These are phyloP conservation scores for Cataglyphis hispanica DNA, from an alignment of 1,140 invertebrate genomes.

Conservation along the genomic window DNA sequence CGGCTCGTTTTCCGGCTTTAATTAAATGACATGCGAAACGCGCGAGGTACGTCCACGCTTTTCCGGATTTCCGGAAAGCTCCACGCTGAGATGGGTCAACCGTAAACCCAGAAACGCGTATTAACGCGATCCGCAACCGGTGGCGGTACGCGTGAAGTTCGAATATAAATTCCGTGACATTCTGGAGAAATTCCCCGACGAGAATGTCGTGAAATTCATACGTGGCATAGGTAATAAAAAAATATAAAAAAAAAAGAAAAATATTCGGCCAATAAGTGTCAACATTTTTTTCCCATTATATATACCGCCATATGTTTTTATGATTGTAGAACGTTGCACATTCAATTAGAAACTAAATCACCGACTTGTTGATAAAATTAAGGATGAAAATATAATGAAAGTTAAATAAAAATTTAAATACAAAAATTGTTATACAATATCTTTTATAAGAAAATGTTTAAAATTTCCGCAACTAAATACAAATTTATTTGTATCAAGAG, in stretches of 20 bases:
- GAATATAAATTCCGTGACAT: background rate
- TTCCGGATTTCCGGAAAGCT: slow-evolving; percentile 40
- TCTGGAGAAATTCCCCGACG: background rate
- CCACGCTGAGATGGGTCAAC: slow-evolving; percentile 33
- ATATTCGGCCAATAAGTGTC: background rate
- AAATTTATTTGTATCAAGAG: background rate
- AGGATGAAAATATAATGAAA: too few relatives aligned
- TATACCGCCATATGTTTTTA: background rate
- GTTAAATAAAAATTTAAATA: too few relatives aligned
- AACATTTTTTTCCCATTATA: background rate
- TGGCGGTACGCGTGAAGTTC: slow-evolving; percentile 12
- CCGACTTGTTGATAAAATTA: background rate
- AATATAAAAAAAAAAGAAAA: background rate
- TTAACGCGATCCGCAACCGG: slow-evolving; percentile 6
- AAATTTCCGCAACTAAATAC: too few relatives aligned
- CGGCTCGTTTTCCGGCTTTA: slow-evolving; percentile 73
- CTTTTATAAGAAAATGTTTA: too few relatives aligned
- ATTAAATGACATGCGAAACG: slow-evolving; percentile 71
- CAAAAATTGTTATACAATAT: too few relatives aligned
- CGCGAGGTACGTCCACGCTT: slow-evolving; percentile 24
- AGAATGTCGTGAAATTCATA: background rate
- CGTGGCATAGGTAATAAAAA: background rate
- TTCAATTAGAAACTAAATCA: background rate
- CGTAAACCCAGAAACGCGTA: slow-evolving; percentile 58
- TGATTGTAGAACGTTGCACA: background rate